Evolutionary conservation across 2,113 vertebrate species (phyloP), one percentile per base, ranked within the genome.

Genomic region (Fulmarus glacialis): DNA sequence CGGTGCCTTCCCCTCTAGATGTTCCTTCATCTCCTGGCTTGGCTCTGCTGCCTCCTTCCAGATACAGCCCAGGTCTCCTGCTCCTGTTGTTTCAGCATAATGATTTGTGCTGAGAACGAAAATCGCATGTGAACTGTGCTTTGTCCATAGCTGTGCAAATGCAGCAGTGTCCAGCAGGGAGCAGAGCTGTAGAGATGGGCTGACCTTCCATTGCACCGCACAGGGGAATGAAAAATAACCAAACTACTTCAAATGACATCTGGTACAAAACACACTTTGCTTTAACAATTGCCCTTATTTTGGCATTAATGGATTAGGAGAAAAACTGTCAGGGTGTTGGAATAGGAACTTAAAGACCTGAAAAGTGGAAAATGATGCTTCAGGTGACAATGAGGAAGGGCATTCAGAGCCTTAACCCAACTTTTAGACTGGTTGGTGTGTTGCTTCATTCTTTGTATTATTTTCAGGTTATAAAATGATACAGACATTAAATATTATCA

Each of bases 191-290:
- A 7, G 38, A 9, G 13, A 1, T 0, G 6, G 60, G 53, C 60
- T 74, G 62, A 29, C 42, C 43, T 84, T 42, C 30, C 27, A 0
- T 38, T 15, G 66, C 30, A 5, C 58, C 1, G 5, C n/a, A 3
- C 18, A 7, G 11, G 53, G 50, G 34, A n/a, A 16, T 3, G 22
- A 32, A 56, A 59, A 62, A 77, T 15, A 50, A 22, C 26, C 1
- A 0, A 38, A 3, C 26, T 4, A 6, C 1, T 9, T 8, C 68
- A 66, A 58, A 23, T 14, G 47, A 4, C 0, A 3, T 9, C 64
- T 52, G 30, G 27, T 43, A 59, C 55, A 27, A 52, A 83, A 30
- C 32, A 9, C 2, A 0, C 70, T 90, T 75, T 60, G 32, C 77
- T 91, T 56, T 64, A 60, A 43, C 8, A 32, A 29, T 26, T 89